Evolutionary conservation across 2,113 vertebrate species (phyloP).

Genomic region (Boulengeromyrus knoepffleri): DNA sequence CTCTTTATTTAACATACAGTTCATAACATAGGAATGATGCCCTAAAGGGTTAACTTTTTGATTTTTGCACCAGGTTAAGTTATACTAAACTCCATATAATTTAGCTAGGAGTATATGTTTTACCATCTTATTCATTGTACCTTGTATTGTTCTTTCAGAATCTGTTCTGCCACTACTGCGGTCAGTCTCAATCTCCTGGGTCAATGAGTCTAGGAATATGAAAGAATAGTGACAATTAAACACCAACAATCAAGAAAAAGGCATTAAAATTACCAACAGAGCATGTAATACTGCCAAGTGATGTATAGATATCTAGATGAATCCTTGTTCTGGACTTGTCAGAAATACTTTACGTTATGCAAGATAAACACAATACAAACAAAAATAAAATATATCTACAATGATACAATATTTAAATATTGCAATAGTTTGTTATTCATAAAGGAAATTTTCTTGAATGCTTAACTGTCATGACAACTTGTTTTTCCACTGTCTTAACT

Average conservation of each 20-base stretch:
- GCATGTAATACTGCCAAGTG: neutral
- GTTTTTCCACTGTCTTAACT: neutral
- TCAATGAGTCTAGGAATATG: conserved; percentile 94
- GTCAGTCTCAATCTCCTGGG: conserved; percentile 99
- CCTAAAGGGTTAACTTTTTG: conserved; percentile 41
- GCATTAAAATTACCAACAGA: conserved; percentile 26
- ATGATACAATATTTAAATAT: neutral
- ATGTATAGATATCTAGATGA: neutral
- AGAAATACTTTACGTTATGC: neutral
- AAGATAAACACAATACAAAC: neutral
- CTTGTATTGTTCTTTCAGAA: conserved; percentile 99
- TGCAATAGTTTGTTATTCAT: neutral
- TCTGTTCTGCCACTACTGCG: conserved; percentile 98
- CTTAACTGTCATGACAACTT: neutral
- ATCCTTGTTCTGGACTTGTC: neutral
- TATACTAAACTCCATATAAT: conserved; percentile 58
- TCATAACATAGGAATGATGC: neutral
- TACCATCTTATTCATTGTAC: conserved; percentile 90
- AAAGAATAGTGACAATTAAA: conserved; percentile 76
- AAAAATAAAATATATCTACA: neutral
- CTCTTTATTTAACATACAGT: neutral
- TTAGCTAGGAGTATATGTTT: conserved; percentile 85
- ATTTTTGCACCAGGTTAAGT: conserved; percentile 73
- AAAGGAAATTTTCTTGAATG: neutral
- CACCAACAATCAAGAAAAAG: conserved; percentile 54